Percentiles rank a stretch among this genome's conserved stretches.
These are phyloP conservation scores for Ailurus styani DNA, from an alignment of 2,113 vertebrate genomes.

Conservation along the genomic window DNA sequence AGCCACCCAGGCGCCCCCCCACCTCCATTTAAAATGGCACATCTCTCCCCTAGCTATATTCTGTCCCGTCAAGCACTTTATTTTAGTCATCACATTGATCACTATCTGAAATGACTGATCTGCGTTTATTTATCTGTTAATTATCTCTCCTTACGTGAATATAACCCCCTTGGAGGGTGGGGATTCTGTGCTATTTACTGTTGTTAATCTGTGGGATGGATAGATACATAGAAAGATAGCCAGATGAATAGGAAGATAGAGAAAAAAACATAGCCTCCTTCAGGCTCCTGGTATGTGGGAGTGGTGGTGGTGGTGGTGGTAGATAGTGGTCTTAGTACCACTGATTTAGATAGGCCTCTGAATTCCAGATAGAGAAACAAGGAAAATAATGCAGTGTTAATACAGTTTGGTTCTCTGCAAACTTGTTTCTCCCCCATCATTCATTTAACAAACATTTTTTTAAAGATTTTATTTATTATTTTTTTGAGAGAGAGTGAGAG, in stretches of 20 bases:
- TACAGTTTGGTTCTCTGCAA: background rate
- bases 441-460: background rate
- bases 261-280: background rate
- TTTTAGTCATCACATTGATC: background rate
- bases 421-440: background rate
- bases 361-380: background rate
- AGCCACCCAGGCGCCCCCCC: too few relatives aligned
- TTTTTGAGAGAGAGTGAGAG: background rate
- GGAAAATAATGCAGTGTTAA: background rate
- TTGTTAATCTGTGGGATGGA: background rate
- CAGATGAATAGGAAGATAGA: background rate
- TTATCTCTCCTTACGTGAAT: background rate
- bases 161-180: background rate
- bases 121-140: background rate
- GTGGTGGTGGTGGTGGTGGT: background rate
- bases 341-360: background rate
- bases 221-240: background rate
- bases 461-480: background rate
- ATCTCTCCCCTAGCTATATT: background rate
- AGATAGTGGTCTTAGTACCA: background rate
- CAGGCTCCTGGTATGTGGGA: background rate
- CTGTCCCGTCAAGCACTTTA: background rate
- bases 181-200: background rate
- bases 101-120: background rate
- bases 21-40: background rate